Evolutionary conservation across 2,888 invertebrate species (phyloP), one percentile per base, ranked within the genome.

Genomic region (Sminthurides aquaticus): DNA sequence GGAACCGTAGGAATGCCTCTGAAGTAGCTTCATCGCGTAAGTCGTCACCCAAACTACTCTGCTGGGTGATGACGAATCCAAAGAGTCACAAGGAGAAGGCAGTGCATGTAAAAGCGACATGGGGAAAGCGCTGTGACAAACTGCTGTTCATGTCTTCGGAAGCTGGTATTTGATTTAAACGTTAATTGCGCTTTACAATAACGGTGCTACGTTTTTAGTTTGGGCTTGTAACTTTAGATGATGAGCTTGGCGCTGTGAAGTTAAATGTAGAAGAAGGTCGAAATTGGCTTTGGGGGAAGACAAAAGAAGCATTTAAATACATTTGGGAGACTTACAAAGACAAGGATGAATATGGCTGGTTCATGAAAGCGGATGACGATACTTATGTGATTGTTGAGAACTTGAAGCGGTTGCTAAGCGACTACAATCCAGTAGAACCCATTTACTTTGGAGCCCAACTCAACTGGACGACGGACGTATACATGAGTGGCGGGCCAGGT

Each of bases 1-100:
- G n/a, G n/a, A n/a, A n/a, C n/a, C n/a, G n/a, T n/a, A n/a, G n/a
- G n/a, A n/a, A n/a, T n/a, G n/a, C n/a, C n/a, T n/a, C n/a, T n/a
- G n/a, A n/a, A n/a, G n/a, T n/a, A n/a, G n/a, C n/a, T n/a, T n/a
- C n/a, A n/a, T n/a, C n/a, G n/a, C n/a, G n/a, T n/a, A n/a, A n/a
- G n/a, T n/a, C n/a, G n/a, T n/a, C n/a, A n/a, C n/a, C n/a, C n/a
- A 34, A 34, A 34, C 87, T 99, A 0, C 82, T 98, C 0, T 98
- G 98, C 78, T 98, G 97, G 97, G 84, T 99, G 49, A 91, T 98
- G 92, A 98, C 98, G 0, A 89, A 87, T 70, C 97, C 97, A 0
- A 81, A 81, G 29, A 97, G 93, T 79, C 95, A 96, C 76, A 84
- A 89, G 76, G 86, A 83, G 73, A 92, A 93, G 79, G 97, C 97